phyloP scores from a whole-genome alignment of 1,140 invertebrate species.

The Heliconius melpomene region DNA sequence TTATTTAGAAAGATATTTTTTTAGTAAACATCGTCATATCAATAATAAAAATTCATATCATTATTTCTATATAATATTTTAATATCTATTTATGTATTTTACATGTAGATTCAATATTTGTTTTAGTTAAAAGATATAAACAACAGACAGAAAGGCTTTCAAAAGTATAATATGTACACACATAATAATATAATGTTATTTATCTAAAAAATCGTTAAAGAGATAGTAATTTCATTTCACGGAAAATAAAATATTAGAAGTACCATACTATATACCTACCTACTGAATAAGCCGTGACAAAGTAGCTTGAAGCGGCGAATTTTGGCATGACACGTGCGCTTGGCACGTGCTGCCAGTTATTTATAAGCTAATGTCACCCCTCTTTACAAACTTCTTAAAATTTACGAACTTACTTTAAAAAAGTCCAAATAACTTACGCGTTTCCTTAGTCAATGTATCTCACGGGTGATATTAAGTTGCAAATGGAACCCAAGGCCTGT shows the following conservation, averaged over 20 bases:
- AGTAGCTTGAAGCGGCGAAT: constrained; percentile 22
- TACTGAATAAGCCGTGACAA: not conserved
- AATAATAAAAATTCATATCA: not conserved
- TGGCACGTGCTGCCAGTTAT: constrained; percentile 41
- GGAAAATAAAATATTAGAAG: not conserved
- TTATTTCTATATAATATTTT: constrained; percentile 8
- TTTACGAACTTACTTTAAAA: constrained; percentile 16
- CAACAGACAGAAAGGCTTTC: not conserved
- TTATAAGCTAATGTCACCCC: constrained; percentile 41
- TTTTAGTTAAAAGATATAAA: not conserved
- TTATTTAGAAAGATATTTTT: not conserved
- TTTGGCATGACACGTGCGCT: constrained; percentile 42
- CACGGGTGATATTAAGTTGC: not conserved
- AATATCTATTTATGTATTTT: constrained; percentile 15
- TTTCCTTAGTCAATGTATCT: not conserved
- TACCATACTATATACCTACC: too few species aligned
- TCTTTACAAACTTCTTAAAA: constrained; percentile 21
- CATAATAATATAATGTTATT: not conserved
- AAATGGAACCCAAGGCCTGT: constrained; percentile 8
- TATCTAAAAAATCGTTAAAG: not conserved
- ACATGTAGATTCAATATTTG: not conserved
- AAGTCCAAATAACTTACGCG: not conserved
- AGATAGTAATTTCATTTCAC: not conserved
- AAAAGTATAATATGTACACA: not conserved
- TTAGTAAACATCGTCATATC: not conserved